phyloP scores from a whole-genome alignment of 2,113 vertebrate species.

The Centropus unirufus region DNA sequence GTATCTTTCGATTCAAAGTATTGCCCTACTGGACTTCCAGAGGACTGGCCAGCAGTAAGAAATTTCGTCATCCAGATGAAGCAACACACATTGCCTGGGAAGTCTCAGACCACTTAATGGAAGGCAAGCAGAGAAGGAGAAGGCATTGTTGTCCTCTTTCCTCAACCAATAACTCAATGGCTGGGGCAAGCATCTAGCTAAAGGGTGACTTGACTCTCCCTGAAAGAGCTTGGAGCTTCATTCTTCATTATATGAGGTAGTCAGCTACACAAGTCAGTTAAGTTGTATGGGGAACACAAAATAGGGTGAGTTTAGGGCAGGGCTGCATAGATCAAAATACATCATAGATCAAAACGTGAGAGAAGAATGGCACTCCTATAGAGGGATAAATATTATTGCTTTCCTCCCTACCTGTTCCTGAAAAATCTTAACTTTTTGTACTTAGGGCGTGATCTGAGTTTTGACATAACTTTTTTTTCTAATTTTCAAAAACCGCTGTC shows the following conservation, averaged over 20 bases:
- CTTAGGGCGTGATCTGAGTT: neutral
- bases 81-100: neutral
- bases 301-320: neutral
- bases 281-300: neutral
- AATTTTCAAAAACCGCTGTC: neutral
- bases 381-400: neutral
- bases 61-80: neutral
- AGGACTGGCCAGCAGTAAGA: accelerated
- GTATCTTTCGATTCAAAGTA: neutral
- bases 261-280: neutral
- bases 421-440: neutral
- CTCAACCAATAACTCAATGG: neutral
- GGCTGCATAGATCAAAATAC: neutral
- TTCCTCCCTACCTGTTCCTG: neutral
- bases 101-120: neutral
- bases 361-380: neutral
- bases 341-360: neutral
- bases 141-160: neutral
- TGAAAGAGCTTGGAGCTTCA: neutral
- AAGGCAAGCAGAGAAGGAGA: neutral
- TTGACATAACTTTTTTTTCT: neutral
- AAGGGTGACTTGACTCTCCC: neutral
- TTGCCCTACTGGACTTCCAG: neutral
- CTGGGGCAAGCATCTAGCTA: neutral
- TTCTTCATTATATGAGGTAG: neutral